Conservation (phyloP, 2,888 invertebrate species). For the Lasioglossum oenotherae region DNA sequence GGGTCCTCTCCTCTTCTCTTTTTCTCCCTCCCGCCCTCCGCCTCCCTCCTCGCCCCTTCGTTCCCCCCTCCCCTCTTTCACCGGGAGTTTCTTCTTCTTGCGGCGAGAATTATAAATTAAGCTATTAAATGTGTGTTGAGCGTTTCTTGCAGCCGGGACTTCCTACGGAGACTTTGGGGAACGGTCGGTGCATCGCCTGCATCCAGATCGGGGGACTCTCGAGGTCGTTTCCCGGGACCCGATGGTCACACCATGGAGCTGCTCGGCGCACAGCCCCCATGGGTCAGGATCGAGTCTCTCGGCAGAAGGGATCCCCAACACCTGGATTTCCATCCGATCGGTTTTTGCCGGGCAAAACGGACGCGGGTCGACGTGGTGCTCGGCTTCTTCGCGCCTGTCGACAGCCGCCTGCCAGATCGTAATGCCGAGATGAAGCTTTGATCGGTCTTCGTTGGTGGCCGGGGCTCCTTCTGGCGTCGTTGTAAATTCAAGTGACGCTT, state of each 20-base stretch:
- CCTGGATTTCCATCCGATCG: conserved; percentile 62
- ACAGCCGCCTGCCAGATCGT: conserved; percentile 59
- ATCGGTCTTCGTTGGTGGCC: conserved; percentile 68
- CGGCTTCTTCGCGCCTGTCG: conserved; percentile 68
- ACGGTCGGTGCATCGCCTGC: conserved; percentile 40
- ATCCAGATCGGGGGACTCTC: conserved; percentile 52
- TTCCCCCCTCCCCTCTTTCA: conserved; percentile 16
- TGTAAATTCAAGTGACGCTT: conserved; percentile 74
- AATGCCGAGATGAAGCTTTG: conserved; percentile 61
- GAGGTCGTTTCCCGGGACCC: conserved; percentile 46
- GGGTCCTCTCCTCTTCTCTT: conserved; percentile 28
- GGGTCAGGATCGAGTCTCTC: conserved; percentile 30
- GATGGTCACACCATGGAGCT: conserved; percentile 46
- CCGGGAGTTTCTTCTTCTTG: conserved; percentile 64
- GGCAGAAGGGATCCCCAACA: conserved; percentile 63
- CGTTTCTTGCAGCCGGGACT: conserved; percentile 64
- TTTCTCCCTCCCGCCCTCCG: conserved; percentile 20
- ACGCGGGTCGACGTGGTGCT: conserved; percentile 43
- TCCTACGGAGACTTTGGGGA: conserved; percentile 57
- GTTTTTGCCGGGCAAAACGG: conserved; percentile 53
- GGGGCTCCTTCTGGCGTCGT: conserved; percentile 50
- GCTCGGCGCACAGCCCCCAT: conserved; percentile 23
- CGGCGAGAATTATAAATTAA: conserved; percentile 82
- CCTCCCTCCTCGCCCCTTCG: not conserved
- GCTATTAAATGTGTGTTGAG: conserved; percentile 80